Evolutionary conservation across 2,888 invertebrate genomes (phyloP).

Genomic region (Suillia variegata): DNA sequence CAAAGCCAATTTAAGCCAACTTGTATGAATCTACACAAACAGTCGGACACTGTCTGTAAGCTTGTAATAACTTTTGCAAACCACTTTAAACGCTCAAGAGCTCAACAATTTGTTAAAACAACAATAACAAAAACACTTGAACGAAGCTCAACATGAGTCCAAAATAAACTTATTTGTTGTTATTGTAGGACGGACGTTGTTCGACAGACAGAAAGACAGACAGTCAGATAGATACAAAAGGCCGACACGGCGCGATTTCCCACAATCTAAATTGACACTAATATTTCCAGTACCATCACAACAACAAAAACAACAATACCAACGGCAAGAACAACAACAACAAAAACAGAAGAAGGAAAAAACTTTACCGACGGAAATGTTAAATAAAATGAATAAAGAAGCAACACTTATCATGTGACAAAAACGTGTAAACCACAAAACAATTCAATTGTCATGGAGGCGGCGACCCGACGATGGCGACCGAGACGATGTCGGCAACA

Average conservation of each 20-base stretch:
- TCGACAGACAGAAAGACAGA: too few relatives aligned
- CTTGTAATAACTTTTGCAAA: too few relatives aligned
- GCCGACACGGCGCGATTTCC: neutral
- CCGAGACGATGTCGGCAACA: too few relatives aligned
- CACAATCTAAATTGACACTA: neutral
- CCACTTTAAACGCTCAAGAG: conserved; percentile 4
- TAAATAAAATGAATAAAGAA: neutral
- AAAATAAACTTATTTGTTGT: neutral
- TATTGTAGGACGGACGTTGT: too few relatives aligned
- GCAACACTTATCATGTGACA: neutral
- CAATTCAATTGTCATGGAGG: conserved; percentile 1
- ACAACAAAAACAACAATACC: too few relatives aligned
- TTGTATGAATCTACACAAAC: too few relatives aligned
- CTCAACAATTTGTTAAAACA: conserved; percentile 50
- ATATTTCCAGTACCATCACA: neutral
- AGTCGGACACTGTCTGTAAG: too few relatives aligned
- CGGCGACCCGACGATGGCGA: too few relatives aligned
- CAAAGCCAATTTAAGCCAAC: too few relatives aligned
- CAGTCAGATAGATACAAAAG: too few relatives aligned
- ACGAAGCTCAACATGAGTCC: conserved; percentile 4
- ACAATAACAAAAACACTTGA: too few relatives aligned
- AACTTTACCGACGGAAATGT: conserved; percentile 32
- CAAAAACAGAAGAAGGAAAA: neutral
- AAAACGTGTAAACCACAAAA: conserved; percentile 3
- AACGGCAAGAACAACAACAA: too few relatives aligned